Evolutionary conservation across 2,113 vertebrate species (phyloP).

Genomic region (Ceratotherium simum): DNA sequence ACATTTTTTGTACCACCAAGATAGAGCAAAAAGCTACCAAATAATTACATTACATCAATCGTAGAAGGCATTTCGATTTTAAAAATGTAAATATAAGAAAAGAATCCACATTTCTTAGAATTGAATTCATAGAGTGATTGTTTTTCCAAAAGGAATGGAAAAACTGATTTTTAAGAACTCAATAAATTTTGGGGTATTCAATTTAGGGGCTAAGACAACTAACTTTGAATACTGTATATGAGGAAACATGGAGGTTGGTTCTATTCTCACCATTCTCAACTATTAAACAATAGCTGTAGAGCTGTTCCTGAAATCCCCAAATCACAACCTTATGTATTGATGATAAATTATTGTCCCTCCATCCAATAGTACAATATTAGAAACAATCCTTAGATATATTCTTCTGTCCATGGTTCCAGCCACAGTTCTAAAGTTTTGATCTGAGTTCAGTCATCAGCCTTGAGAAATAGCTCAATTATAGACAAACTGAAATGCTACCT

Average conservation of each 20-base stretch:
- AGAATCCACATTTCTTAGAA: not conserved
- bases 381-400: not conserved
- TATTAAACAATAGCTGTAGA: not conserved
- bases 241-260: not conserved
- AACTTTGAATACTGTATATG: not conserved
- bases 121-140: slow-evolving; percentile 5
- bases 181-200: not conserved
- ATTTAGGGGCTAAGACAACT: not conserved
- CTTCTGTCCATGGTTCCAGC: not conserved
- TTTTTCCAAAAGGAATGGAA: not conserved
- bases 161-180: not conserved
- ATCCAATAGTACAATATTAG: not conserved
- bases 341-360: not conserved
- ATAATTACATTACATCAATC: not conserved
- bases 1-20: not conserved
- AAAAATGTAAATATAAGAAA: slow-evolving; percentile 51
- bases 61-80: not conserved
- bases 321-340: not conserved
- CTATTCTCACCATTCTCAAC: not conserved
- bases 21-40: not conserved
- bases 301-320: not conserved
- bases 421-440: not conserved
- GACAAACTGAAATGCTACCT: not conserved
- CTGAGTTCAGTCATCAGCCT: not conserved
- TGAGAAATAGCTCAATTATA: not conserved